Conservation (phyloP, 2,797 vertebrate genomes). For the Spizella passerina region DNA sequence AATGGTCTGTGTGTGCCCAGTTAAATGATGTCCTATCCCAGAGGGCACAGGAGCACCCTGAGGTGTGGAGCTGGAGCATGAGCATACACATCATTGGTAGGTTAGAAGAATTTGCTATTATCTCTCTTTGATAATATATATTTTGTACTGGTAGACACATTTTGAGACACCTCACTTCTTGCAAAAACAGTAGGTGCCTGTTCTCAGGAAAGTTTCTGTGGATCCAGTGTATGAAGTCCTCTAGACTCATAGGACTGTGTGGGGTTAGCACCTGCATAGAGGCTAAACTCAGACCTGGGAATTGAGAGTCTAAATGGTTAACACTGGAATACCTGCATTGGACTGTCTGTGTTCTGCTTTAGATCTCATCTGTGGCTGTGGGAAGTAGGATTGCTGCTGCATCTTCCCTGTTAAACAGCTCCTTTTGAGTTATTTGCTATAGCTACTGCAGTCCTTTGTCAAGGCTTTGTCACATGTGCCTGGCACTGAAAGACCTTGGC, state of each 20-base stretch:
- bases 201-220: neutral
- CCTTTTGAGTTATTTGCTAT: neutral
- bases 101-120: neutral
- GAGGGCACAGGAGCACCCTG: neutral
- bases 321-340: neutral
- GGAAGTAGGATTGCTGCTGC: neutral
- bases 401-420: neutral
- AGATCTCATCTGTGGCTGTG: neutral
- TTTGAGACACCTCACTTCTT: neutral
- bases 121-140: neutral
- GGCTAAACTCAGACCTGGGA: neutral
- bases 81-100: neutral
- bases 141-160: neutral
- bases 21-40: neutral
- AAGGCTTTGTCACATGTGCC: neutral
- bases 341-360: neutral
- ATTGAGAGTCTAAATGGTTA: neutral
- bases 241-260: neutral
- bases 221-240: neutral
- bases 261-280: neutral
- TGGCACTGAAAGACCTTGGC: neutral
- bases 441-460: neutral
- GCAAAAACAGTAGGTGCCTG: neutral
- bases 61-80: neutral
- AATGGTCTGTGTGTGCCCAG: neutral